phyloP scores from a whole-genome alignment of 1,140 invertebrate species.

The Cyrtorhinus lividipennis region DNA sequence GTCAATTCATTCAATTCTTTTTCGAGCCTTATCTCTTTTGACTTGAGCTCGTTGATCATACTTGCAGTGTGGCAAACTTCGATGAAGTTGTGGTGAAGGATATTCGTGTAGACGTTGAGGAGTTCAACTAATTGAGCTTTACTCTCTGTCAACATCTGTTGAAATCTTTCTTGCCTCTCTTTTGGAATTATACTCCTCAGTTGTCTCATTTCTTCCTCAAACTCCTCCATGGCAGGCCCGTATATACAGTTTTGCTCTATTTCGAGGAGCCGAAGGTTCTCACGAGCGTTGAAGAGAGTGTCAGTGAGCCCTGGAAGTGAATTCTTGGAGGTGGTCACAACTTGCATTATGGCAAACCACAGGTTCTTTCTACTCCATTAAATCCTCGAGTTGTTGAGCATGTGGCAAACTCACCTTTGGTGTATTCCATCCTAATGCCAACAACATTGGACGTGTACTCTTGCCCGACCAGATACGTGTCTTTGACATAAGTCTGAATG shows the following conservation, averaged over 20 bases:
- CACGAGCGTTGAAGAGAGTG: neutral
- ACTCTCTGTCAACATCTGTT: neutral
- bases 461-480: neutral
- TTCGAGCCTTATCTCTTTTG: neutral
- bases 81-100: constrained; percentile 2
- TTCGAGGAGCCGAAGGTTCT: neutral
- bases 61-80: neutral
- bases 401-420: too few species aligned
- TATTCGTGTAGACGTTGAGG: neutral
- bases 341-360: too few species aligned
- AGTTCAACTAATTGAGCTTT: neutral
- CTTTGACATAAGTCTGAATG: neutral
- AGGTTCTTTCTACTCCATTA: too few species aligned
- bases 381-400: too few species aligned
- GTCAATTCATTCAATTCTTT: neutral
- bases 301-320: neutral
- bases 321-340: too few species aligned
- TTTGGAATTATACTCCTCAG: neutral
- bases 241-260: neutral
- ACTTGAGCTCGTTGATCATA: neutral
- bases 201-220: neutral
- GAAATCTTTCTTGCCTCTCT: neutral
- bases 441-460: neutral
- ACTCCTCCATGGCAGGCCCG: neutral
- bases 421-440: neutral